Evolutionary conservation across 2,797 vertebrate genomes (phyloP), one percentile per base, ranked within the genome.

Genomic region (Chromobotia macracanthus): DNA sequence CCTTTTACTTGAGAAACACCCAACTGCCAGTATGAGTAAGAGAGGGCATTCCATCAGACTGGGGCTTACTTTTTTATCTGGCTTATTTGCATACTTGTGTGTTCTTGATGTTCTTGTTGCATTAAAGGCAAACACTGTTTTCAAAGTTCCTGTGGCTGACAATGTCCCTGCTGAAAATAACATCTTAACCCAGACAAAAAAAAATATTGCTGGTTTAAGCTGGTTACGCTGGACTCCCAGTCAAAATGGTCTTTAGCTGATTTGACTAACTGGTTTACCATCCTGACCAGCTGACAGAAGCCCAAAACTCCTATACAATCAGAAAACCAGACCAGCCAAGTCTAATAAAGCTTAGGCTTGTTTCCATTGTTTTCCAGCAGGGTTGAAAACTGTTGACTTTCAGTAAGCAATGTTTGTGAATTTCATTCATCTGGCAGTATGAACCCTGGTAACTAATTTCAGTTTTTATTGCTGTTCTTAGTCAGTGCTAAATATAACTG

Each of bases 1-100:
- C 80, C 35, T 82, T 81, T 80, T 73, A 48, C 65, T 61, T 76
- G 63, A 84, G 80, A 69, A 81, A 44, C 75, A 11, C 70, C 55
- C 48, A 79, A 53, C 23, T 7, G 79, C 75, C 71, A 58, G 64
- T 66, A 15, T 61, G 38, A 9, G 71, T 56, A 21, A 11, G 19
- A 31, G 76, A 10, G 31, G 66, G 23, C 23, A 46, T 61, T 64
- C 48, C 35, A 23, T 25, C 72, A 23, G 31, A 53, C 21, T 15
- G 35, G 11, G 12, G 11, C 16, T 64, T 44, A 55, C 74, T 10
- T n/a, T 16, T 38, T 7, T 23, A 9, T 44, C 25, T 9, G 56
- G 2, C 23, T 55, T 63, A 55, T 50, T 19, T 58, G 28, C 31
- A 63, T 77, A 12, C 28, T 68, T 55, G 38, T 68, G 18, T 66